Conservation (phyloP, 2,113 vertebrate species). For the Podiceps cristatus region DNA sequence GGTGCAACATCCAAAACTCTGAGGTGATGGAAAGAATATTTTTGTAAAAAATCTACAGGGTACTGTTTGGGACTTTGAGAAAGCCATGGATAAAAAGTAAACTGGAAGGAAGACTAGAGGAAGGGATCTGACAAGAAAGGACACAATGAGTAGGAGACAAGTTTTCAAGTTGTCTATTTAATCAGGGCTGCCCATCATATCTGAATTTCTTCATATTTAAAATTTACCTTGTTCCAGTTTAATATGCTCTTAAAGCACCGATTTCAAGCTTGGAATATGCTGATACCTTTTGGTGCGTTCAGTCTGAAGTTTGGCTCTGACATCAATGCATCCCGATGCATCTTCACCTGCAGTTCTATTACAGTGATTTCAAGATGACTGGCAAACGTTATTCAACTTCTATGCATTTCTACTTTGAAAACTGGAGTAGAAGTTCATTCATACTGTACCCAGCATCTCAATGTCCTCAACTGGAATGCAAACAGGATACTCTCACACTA, state of each 20-base stretch:
- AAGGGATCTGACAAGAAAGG: not conserved
- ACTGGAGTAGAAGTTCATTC: not conserved
- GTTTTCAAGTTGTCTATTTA: not conserved
- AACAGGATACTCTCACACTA: not conserved
- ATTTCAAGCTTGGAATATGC: not conserved
- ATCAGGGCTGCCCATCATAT: not conserved
- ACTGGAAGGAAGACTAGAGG: not conserved
- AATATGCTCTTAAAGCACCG: not conserved
- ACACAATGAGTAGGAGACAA: not conserved
- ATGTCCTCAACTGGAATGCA: not conserved
- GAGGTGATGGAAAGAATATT: not conserved
- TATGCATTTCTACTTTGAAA: not conserved
- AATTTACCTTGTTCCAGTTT: not conserved
- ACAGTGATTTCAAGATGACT: not conserved
- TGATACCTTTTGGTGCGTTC: not conserved
- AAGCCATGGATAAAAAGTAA: not conserved
- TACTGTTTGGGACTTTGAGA: not conserved
- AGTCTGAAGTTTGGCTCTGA: not conserved
- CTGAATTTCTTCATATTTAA: not conserved
- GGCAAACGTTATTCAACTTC: not conserved
- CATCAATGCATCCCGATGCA: not conserved
- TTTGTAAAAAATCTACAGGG: not conserved
- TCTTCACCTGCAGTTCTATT: not conserved
- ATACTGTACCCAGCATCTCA: fast-evolving
- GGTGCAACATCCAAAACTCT: not conserved